Conservation (phyloP, 1,140 invertebrate species). For the Temnothorax nylanderi region DNA sequence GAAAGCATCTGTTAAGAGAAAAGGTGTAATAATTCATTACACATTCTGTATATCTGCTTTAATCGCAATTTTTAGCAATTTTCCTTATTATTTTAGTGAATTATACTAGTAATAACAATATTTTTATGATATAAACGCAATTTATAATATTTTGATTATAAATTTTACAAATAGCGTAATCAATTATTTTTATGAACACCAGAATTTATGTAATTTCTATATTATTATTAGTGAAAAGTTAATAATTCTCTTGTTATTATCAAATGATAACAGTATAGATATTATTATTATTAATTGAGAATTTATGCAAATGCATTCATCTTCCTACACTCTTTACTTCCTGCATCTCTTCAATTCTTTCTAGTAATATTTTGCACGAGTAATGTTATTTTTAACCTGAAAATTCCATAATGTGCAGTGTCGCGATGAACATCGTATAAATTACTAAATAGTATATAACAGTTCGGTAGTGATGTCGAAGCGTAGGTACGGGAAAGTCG, state of each 20-base stretch:
- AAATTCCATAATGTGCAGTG: background rate
- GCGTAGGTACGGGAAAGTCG: background rate
- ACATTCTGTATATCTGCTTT: background rate
- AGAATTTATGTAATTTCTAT: background rate
- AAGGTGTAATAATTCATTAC: background rate
- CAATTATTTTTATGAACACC: background rate
- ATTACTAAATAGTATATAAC: conserved; percentile 37
- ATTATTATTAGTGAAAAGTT: background rate
- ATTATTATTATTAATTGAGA: conserved; percentile 19
- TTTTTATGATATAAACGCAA: background rate
- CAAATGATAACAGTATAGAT: background rate
- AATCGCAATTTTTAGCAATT: background rate
- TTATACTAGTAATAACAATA: background rate
- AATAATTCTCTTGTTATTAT: background rate
- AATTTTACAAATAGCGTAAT: background rate
- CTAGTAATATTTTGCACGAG: background rate
- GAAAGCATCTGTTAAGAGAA: background rate
- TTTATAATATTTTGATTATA: background rate
- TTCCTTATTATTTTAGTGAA: background rate
- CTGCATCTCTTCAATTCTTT: background rate
- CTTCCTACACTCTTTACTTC: background rate
- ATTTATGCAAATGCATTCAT: background rate
- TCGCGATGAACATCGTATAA: background rate
- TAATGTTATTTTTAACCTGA: conserved; percentile 18
- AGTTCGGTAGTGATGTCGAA: background rate